Evolutionary conservation across 2,113 vertebrate species (phyloP).

Genomic region (Ploceus nigricollis): DNA sequence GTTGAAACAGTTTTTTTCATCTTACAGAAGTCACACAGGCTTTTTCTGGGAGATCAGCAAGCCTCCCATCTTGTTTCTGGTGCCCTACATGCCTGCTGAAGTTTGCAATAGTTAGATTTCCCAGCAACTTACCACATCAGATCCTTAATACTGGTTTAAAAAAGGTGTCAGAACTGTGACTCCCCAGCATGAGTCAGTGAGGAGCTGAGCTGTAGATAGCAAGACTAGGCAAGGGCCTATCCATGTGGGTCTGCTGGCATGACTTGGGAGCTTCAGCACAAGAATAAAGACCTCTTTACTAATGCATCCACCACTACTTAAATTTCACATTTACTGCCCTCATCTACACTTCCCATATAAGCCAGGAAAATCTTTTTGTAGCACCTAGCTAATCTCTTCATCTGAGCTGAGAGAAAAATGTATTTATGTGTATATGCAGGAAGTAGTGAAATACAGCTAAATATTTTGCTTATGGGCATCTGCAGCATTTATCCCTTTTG

Average conservation of each 20-base stretch:
- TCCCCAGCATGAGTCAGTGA: background rate
- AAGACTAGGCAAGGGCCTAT: background rate
- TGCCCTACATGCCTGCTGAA: background rate
- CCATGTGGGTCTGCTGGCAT: fast-evolving
- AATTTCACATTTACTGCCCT: background rate
- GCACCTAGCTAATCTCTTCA: background rate
- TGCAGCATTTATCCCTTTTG: background rate
- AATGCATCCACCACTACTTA: background rate
- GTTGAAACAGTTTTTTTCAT: background rate
- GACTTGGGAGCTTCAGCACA: background rate
- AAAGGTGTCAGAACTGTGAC: background rate
- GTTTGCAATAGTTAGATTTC: background rate
- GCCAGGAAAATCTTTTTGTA: background rate
- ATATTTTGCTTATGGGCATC: background rate
- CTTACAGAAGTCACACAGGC: background rate
- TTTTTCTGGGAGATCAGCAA: background rate
- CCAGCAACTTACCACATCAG: background rate
- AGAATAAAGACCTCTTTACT: background rate
- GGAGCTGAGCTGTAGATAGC: background rate
- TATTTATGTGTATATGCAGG: background rate
- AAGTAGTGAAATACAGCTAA: background rate
- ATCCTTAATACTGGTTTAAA: background rate
- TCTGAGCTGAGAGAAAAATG: background rate
- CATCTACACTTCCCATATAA: background rate
- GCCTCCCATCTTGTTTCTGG: background rate